Evolutionary conservation across 2,797 vertebrate genomes (phyloP).

Genomic region (Hapalemur alaotrensis): DNA sequence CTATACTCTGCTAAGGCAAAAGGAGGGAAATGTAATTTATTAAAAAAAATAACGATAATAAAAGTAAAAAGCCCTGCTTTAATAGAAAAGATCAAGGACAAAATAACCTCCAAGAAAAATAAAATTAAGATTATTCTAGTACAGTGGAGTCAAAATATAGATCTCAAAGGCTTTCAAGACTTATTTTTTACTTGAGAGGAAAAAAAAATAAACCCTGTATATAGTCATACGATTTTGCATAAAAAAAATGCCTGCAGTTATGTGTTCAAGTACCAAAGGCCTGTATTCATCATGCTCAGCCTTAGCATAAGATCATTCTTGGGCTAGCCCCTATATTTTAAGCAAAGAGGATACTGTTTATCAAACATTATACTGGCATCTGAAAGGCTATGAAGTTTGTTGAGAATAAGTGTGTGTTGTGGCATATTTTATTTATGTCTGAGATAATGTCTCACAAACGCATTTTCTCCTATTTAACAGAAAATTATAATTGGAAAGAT

Average conservation of each 20-base stretch:
- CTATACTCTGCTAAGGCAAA: not conserved
- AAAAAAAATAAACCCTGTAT: not conserved
- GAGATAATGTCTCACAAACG: conserved; percentile 4
- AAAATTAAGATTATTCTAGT: not conserved
- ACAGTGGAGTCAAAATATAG: not conserved
- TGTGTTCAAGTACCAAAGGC: conserved; percentile 17
- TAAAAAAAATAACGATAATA: not conserved
- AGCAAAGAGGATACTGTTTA: not conserved
- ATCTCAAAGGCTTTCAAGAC: not conserved
- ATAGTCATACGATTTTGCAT: not conserved
- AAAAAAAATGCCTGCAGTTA: not conserved
- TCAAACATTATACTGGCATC: not conserved
- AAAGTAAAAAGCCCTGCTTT: not conserved
- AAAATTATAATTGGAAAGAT: not conserved
- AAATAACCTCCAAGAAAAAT: conserved; percentile 18
- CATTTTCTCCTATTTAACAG: not conserved
- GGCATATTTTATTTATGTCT: not conserved
- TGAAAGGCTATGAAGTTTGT: not conserved
- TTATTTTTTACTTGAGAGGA: conserved; percentile 29
- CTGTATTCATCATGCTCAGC: not conserved
- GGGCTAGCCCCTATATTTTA: conserved; percentile 31
- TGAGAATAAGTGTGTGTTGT: not conserved
- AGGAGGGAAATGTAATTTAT: not conserved
- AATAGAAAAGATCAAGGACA: conserved; percentile 26
- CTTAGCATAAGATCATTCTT: conserved; percentile 17